Evolutionary conservation across 92 coral and sea anemone genomes (phyloP), one percentile per base, ranked within the genome.

Genomic region (Phymanthus crucifer): DNA sequence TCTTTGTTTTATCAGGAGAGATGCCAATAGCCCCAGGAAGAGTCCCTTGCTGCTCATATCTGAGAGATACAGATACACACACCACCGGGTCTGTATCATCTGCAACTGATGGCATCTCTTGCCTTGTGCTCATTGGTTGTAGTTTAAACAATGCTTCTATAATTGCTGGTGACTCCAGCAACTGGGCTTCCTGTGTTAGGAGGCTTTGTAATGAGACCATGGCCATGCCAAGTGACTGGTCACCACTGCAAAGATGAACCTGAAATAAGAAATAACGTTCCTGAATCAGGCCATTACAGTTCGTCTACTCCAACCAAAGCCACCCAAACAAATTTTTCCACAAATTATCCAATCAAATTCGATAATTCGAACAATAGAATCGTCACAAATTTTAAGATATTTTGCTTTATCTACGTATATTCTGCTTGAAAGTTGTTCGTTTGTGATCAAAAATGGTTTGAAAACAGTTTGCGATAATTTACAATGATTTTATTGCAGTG

Each of bases 161-260:
- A 38, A 92, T 92, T n/a, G 94, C 87, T 32, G 98, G 92, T 1
- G 66, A 40, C 19, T 78, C 82, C 18, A 90, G 34, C 24, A 75
- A 35, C 36, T 83, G 83, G 23, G 84, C 85, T n/a, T 91, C 93
- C 61, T 78, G 71, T n/a, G 73, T 18, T n/a, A 96, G 78, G 66
- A 93, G 95, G 45, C 94, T 84, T 70, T 87, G 93, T 24, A 96
- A 88, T 29, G 99, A 91, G 3, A 93, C 91, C 36, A 74, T 50
- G 7, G 99, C 89, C 89, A 83, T 84, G 32, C 99, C 99, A 3
- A 96, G 79, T 0, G 94, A 86, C 74, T 87, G 94, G 74, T 92
- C 99, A 17, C 92, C 99, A 85, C 96, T 82, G 65, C 97, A 96
- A 46, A 96, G 83, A 57, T 92, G 93, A 52, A 96, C 85, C 99